Base-by-base conservation (phyloP, 1,140 invertebrate genomes). In the Pseudomyrmex cubaensis region DNA sequence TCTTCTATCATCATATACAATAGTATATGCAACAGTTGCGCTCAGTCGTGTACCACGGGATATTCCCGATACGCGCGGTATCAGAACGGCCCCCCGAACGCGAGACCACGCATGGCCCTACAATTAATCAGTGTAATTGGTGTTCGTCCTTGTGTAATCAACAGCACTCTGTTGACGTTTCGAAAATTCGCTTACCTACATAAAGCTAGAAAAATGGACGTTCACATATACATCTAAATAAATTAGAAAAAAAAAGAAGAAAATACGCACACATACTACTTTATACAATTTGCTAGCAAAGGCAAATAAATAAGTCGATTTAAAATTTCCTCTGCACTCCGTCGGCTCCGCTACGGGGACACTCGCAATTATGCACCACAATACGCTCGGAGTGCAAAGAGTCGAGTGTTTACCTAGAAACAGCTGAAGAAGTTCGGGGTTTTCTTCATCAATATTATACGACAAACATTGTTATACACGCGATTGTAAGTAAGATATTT, bases 121-220 rank as follows among this genome's bases (percentile, higher is more conserved):
- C 92, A 93, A 93, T 92, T 93, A 94, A 93, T 94, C 92, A 93
- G 94, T 91, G 90, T 93, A 92, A 94, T 94, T 94, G 94, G 94
- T 94, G 94, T 94, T 94, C 92, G 90, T 93, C 93, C 93, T 94
- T 94, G 91, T 93, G 80, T 92, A 91, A 93, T 94, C 92, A 94
- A 94, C 92, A 93, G 93, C 93, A 91, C 77, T 86, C 90, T 87
- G 93, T 94, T 93, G 93, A 94, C 90, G 89, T 90, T 35, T 92
- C 90, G 85, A 91, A 92, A 89, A 90, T 90, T 90, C 84, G 90
- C 92, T 75, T 94, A 94, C 90, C 90, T 94, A 94, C 87, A 88
- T 90, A 93, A 93, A 94, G 90, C 91, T 93, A 93, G 86, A 35
- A 35, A 92, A 91, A 91, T 90, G 86, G 83, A 93, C 90, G 90